A percentile compares a stretch with the other conserved stretches of the same genome.
These are phyloP conservation scores for Agonopterix alstromeriana DNA, from an alignment of 2,888 invertebrate genomes.

Conservation along the genomic window DNA sequence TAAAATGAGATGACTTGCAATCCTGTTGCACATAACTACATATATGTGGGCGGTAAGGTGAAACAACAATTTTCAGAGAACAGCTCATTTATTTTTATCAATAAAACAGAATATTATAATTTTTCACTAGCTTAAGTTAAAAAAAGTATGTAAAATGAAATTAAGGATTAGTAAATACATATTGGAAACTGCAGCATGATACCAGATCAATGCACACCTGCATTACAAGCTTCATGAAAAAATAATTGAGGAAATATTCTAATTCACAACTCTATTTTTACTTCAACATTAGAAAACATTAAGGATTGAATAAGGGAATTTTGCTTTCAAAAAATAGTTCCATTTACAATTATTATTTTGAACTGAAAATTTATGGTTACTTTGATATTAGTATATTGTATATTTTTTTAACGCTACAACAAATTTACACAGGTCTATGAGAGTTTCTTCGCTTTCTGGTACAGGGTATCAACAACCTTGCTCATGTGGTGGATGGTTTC, in stretches of 20 bases:
- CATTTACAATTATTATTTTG: constrained; percentile 44
- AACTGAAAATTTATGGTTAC: constrained; percentile 65
- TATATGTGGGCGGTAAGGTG: constrained; percentile 30
- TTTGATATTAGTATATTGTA: constrained; percentile 52
- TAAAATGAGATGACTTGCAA: constrained; percentile 59
- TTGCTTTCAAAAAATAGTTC: constrained; percentile 62
- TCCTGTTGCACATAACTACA: neutral
- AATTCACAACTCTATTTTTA: constrained; percentile 30
- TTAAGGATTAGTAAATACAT: constrained; percentile 48
- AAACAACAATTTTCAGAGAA: constrained; percentile 59
- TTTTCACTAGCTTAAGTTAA: constrained; percentile 69
- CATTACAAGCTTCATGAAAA: neutral
- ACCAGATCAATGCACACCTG: constrained; percentile 19
- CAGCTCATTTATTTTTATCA: constrained; percentile 66
- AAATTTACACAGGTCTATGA: constrained; percentile 80
- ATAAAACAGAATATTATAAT: constrained; percentile 74
- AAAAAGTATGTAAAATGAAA: constrained; percentile 50
- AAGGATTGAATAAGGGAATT: constrained; percentile 46
- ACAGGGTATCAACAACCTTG: constrained; percentile 99
- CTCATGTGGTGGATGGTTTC: constrained; percentile 99
- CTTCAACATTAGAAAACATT: constrained; percentile 32
- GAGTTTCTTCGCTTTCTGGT: constrained; percentile 99
- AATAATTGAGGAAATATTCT: constrained; percentile 19
- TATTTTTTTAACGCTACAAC: constrained; percentile 67
- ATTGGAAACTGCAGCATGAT: constrained; percentile 44